Evolutionary conservation across 2,888 invertebrate genomes (phyloP).

Genomic region (Camponotus fellah): DNA sequence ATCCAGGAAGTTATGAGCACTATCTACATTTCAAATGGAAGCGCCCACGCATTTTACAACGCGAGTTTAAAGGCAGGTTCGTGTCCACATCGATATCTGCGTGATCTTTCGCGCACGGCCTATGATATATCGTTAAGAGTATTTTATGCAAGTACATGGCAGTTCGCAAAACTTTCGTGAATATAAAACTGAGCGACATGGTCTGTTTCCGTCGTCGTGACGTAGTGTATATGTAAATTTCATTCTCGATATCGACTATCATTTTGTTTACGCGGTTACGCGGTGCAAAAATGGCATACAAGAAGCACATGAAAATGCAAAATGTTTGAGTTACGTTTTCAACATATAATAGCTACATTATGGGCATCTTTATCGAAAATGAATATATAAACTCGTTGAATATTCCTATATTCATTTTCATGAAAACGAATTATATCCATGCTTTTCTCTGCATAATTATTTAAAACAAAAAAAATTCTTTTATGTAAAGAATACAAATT

Average conservation of each 20-base stretch:
- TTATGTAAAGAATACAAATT: neutral
- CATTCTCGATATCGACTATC: conserved; percentile 32
- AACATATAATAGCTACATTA: conserved; percentile 28
- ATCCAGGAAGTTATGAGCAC: conserved; percentile 37
- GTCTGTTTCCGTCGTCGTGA: neutral
- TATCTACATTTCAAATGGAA: conserved; percentile 48
- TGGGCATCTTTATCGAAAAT: neutral
- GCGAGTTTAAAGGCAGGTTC: conserved; percentile 28
- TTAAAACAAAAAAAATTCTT: neutral
- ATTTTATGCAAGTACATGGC: conserved; percentile 40
- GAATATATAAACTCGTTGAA: neutral
- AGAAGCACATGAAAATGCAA: neutral
- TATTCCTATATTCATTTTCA: neutral
- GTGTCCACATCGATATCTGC: conserved; percentile 35
- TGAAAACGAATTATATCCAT: neutral
- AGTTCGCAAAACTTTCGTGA: conserved; percentile 36
- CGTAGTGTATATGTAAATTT: conserved; percentile 16
- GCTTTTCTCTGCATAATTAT: neutral
- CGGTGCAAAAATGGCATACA: conserved; percentile 5
- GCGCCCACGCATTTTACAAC: conserved; percentile 27
- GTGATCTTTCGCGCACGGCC: conserved; percentile 30
- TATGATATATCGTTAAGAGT: conserved; percentile 26
- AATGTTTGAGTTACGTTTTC: conserved; percentile 19
- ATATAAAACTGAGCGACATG: conserved; percentile 14
- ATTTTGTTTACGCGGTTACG: conserved; percentile 22